Percentiles rank a stretch among this genome's conserved stretches.
These are phyloP conservation scores for Chrysopa pallens DNA, from an alignment of 1,140 invertebrate genomes.

Conservation along the genomic window DNA sequence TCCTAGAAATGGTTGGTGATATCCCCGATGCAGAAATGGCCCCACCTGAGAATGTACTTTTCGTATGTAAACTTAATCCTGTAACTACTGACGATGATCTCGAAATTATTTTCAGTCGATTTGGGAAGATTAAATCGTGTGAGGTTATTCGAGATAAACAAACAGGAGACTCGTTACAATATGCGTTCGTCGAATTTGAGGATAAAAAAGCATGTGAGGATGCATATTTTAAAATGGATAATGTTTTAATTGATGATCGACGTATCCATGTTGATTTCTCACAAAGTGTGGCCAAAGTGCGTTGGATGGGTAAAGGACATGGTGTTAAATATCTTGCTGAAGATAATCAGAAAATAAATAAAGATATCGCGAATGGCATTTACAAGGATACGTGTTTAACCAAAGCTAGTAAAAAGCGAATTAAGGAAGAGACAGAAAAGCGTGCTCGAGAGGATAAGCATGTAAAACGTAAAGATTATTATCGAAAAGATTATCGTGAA, in stretches of 20 bases:
- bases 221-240: slow-evolving; percentile 99
- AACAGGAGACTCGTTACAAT: slow-evolving; percentile 89
- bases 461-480: too few species aligned
- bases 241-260: slow-evolving; percentile 95
- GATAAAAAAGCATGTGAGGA: slow-evolving; percentile 90
- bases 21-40: slow-evolving; percentile 92
- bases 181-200: slow-evolving; percentile 98
- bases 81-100: slow-evolving; percentile 95
- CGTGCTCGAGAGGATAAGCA: slow-evolving; percentile 2
- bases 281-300: slow-evolving; percentile 89
- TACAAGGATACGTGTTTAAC: not conserved
- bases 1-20: slow-evolving; percentile 97
- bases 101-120: slow-evolving; percentile 94
- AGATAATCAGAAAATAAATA: slow-evolving; percentile 4
- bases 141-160: slow-evolving; percentile 94
- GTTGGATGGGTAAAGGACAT: slow-evolving; percentile 70
- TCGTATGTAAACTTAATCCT: slow-evolving; percentile 99
- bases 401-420: not conserved
- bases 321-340: slow-evolving; percentile 33
- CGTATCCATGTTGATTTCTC: slow-evolving; percentile 99
- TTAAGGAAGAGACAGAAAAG: slow-evolving; percentile 3
- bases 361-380: slow-evolving; percentile 1
- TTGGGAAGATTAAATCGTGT: slow-evolving; percentile 87
- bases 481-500: too few species aligned
- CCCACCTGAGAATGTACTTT: slow-evolving; percentile 97